Evolutionary conservation across 1,140 invertebrate genomes (phyloP), one percentile per base, ranked within the genome.

Genomic region (Lordiphosa mommai): DNA sequence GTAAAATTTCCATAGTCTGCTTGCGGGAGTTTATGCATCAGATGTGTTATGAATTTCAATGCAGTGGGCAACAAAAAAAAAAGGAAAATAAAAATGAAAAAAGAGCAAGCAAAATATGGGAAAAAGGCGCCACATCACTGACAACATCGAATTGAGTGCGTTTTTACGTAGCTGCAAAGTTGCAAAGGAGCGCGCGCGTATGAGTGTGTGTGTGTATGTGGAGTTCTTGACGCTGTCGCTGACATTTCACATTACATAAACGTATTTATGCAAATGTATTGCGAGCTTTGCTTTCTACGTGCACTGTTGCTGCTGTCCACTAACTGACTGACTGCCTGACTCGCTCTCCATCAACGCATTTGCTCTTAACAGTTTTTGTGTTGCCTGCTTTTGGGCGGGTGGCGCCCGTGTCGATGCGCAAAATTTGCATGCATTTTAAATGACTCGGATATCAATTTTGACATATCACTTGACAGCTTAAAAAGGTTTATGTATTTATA

Each of bases 401-500:
- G n/a, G 10, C 40, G 55, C 67, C 63, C 57, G 72, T 60, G 76
- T 58, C 55, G 69, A 72, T 71, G 71, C 71, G 67, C 61, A 58
- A 82, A 64, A 84, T 82, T 84, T 84, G 77, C 77, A 84, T 84
- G 77, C 77, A 84, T 84, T 84, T 84, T 72, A 84, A 84, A 84
- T 84, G 77, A 84, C 77, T 84, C 72, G 72, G 77, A 84, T 84
- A 84, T 84, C 77, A 84, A 84, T 84, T 84, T 84, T 84, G 77
- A 84, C 77, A 84, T 84, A 84, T 84, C 77, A 84, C 77, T 84
- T 84, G 77, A 84, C 77, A 84, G 77, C 77, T 84, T 84, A 84
- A 84, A 84, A 84, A 84, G 77, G 77, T 84, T 84, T 84, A 84
- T 77, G 77, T 84, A 84, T 84, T 84, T 84, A 84, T 84, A 69